Conservation (phyloP, 2,888 invertebrate species). For the Phorcus lineatus region DNA sequence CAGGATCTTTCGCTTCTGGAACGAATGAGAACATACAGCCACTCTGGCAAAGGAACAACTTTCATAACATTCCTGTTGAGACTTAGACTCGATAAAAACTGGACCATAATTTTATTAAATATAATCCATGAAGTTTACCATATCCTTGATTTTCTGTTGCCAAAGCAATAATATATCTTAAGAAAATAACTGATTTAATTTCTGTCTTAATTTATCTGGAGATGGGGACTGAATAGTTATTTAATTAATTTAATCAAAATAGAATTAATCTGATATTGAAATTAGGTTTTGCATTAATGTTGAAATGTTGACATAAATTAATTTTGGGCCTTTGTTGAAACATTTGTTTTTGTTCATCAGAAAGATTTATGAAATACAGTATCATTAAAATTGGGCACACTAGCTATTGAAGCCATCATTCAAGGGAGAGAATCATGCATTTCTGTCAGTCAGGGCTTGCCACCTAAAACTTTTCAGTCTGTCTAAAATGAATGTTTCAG, state of each 20-base stretch:
- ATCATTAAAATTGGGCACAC: neutral
- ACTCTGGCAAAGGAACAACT: neutral
- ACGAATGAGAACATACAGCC: constrained; percentile 28
- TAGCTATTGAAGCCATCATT: neutral
- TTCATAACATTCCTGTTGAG: neutral
- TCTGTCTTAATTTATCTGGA: too few relatives aligned
- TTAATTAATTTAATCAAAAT: too few relatives aligned
- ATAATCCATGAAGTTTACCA: neutral
- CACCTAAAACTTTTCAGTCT: too few relatives aligned
- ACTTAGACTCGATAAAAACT: neutral
- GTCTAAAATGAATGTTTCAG: too few relatives aligned
- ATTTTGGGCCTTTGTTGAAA: too few relatives aligned
- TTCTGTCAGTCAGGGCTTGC: too few relatives aligned
- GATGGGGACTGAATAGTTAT: too few relatives aligned
- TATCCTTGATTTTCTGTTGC: too few relatives aligned
- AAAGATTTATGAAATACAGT: neutral
- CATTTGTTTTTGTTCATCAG: too few relatives aligned
- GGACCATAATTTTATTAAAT: neutral
- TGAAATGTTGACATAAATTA: too few relatives aligned
- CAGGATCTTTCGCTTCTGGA: constrained; percentile 97
- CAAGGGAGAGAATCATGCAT: constrained; percentile 17
- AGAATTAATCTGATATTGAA: too few relatives aligned
- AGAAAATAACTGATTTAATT: neutral
- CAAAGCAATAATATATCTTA: neutral
- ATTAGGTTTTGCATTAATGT: too few relatives aligned